A percentile compares a stretch with the other conserved stretches of the same genome.
These are phyloP conservation scores for Drosophila baimaii DNA, from an alignment of 1,140 invertebrate species.

Conservation along the genomic window DNA sequence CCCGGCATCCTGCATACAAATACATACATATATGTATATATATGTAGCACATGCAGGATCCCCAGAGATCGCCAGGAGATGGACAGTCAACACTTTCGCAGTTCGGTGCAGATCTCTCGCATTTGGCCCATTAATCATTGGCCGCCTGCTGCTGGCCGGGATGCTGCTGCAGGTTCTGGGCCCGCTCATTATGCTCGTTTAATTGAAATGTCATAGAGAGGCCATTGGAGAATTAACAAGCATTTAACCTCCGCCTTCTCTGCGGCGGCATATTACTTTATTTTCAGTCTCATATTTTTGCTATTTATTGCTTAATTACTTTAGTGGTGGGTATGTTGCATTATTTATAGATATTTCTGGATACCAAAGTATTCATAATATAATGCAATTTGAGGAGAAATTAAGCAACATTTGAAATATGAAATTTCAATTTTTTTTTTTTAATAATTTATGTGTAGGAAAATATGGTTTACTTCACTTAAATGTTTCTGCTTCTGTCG, in stretches of 20 bases:
- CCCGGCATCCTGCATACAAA: conserved; percentile 10
- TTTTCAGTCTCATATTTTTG: conserved; percentile 7
- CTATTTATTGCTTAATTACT: conserved; percentile 37
- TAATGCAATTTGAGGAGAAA: no score
- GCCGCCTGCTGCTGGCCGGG: conserved; percentile 32
- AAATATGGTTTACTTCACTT: conserved; percentile 33
- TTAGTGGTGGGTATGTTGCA: neutral
- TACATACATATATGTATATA: no score
- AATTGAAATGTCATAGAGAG: conserved; percentile 66
- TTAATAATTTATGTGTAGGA: conserved; percentile 21
- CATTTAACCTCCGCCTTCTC: conserved; percentile 42
- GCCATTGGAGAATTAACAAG: conserved; percentile 53
- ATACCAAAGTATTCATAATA: no score
- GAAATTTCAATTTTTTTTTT: conserved; percentile 3
- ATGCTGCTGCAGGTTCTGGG: conserved; percentile 7
- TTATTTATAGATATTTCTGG: no score
- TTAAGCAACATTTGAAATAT: no score
- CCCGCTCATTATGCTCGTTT: conserved; percentile 52
- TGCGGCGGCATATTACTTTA: conserved; percentile 11
- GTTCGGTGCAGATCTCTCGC: conserved; percentile 41
- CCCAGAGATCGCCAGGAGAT: conserved; percentile 45
- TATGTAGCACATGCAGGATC: neutral
- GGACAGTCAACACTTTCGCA: conserved; percentile 61
- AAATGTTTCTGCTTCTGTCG: conserved; percentile 22
- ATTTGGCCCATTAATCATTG: conserved; percentile 64